These are phyloP conservation scores for Andrena bicolor DNA, from an alignment of 2,888 invertebrate genomes.

Conservation along the genomic window DNA sequence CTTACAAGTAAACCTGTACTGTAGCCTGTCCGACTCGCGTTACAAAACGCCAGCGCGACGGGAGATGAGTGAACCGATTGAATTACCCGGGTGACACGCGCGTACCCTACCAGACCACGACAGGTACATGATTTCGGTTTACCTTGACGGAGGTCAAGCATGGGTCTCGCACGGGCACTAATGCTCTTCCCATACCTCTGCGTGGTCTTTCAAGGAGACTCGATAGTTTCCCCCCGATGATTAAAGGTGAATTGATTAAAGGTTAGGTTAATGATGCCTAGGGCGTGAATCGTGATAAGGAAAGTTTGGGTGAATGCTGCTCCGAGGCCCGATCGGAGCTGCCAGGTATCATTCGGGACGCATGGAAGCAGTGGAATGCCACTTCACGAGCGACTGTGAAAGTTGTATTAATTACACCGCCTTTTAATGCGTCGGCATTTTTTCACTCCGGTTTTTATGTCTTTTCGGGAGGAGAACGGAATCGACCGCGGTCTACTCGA, in stretches of 20 bases:
- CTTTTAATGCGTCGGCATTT: constrained; percentile 67
- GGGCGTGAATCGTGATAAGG: too few species aligned
- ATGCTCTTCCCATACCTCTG: neutral
- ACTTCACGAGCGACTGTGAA: constrained; percentile 57
- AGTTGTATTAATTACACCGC: constrained; percentile 63
- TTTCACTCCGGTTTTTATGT: constrained; percentile 55
- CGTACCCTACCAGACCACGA: constrained; percentile 26
- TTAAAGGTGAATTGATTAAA: too few species aligned
- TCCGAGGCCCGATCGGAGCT: constrained; percentile 24
- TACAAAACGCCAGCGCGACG: constrained; percentile 59
- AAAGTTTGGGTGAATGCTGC: too few species aligned
- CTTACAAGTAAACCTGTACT: constrained; percentile 41
- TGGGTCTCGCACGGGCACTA: neutral
- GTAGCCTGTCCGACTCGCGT: constrained; percentile 48
- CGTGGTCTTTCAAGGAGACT: too few species aligned
- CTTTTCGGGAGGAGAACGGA: constrained; percentile 42
- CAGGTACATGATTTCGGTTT: constrained; percentile 34
- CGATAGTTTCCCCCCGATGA: too few species aligned
- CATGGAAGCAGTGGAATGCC: constrained; percentile 58
- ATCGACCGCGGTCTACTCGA: constrained; percentile 31
- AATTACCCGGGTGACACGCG: constrained; percentile 60
- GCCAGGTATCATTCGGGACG: constrained; percentile 47
- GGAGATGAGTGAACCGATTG: constrained; percentile 58
- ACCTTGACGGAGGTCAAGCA: constrained; percentile 25
- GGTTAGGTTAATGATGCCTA: too few species aligned